Base-by-base conservation (phyloP, 2,888 invertebrate species). In the Onthophagus sagittarius region DNA sequence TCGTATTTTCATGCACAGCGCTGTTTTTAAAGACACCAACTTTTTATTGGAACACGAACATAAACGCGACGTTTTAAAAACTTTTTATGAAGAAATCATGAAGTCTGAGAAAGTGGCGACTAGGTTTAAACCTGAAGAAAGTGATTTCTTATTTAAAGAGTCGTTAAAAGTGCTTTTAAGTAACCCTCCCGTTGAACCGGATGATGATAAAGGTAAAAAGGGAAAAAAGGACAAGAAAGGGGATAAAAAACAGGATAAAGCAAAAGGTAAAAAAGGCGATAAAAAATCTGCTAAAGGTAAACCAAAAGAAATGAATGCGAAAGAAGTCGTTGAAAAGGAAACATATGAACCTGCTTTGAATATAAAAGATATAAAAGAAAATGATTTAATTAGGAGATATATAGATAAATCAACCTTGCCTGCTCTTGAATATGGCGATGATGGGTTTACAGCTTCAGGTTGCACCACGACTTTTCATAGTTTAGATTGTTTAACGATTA, bases 401-500 rank as follows among this genome's bases (percentile, higher is more conserved):
- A 69, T 5, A 9, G 32, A 14, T 33, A 71, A 71, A 69, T 73
- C 15, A 63, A 67, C 67, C 5, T 31, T 67, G n/a, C 67, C 67
- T 63, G 75, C 73, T 39, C 9, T 72, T 33, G 71, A 75, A 62
- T 75, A 71, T 39, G 63, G 69, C 23, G 71, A 62, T 7, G 64
- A 69, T 2, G 62, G 71, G 14, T 14, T 75, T 23, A 70, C 70
- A 53, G 69, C 63, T 4, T 64, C 63, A 14, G 75, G 75, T 9
- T 73, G 71, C 14, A 62, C 75, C 11, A 75, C 75, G 6, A 69
- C 72, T 23, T 75, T 75, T 31, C 70, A 75, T 53, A 75, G 75
- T 63, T 67, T 72, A 63, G 75, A 75, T 15, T 39, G 69, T 53
- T 69, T 75, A 53, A 73, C 72, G 67, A 71, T 75, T 13, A 23